Conservation (phyloP, 2,797 vertebrate species). For the Coccyzus lansbergi region DNA sequence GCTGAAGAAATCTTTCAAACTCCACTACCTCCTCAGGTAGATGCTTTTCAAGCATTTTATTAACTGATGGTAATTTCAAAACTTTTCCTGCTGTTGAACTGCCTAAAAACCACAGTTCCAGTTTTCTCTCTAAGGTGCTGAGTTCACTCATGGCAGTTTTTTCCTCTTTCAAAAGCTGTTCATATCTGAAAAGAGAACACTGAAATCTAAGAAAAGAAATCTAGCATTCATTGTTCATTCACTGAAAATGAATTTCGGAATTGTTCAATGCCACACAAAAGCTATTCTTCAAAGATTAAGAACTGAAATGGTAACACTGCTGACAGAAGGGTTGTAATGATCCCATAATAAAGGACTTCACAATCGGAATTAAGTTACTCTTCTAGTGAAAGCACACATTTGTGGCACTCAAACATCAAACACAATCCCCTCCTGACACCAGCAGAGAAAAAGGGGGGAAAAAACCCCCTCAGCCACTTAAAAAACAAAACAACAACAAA, state of each 20-base stretch:
- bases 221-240: not conserved
- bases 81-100: slow-evolving; percentile 68
- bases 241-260: not conserved
- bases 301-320: not conserved
- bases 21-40: slow-evolving; percentile 84
- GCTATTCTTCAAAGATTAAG: not conserved
- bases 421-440: not conserved
- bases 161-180: slow-evolving; percentile 89
- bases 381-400: not conserved
- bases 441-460: not conserved
- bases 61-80: slow-evolving; percentile 36
- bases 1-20: slow-evolving; percentile 88
- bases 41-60: slow-evolving; percentile 51
- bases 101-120: slow-evolving; percentile 82
- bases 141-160: slow-evolving; percentile 84
- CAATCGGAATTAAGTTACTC: not conserved
- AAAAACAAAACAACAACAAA: not conserved
- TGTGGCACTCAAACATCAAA: not conserved
- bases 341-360: not conserved
- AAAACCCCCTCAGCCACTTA: not conserved
- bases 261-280: slow-evolving; percentile 10
- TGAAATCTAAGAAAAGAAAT: not conserved
- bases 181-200: slow-evolving; percentile 81
- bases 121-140: slow-evolving; percentile 85
- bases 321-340: not conserved